Evolutionary conservation across 1,140 invertebrate genomes (phyloP).

Genomic region (Platorchestia sp.): DNA sequence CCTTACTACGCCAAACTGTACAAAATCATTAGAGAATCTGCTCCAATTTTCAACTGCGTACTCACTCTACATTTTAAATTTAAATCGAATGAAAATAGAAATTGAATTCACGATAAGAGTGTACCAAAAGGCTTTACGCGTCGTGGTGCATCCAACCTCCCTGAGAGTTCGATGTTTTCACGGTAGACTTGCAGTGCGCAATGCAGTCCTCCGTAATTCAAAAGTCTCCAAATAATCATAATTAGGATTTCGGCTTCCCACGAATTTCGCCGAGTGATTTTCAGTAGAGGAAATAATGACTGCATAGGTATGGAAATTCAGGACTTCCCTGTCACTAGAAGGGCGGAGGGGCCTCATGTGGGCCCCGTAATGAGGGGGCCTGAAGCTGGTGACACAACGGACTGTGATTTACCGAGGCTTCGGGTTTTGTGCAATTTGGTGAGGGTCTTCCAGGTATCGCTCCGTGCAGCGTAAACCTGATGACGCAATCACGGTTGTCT

Average conservation of each 20-base stretch:
- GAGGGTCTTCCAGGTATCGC: background rate
- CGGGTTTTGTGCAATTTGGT: background rate
- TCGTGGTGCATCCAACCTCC: background rate
- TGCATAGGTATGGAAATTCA: background rate
- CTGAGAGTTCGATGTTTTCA: background rate
- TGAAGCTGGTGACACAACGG: background rate
- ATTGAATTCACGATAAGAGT: background rate
- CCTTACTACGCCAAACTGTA: background rate
- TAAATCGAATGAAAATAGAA: background rate
- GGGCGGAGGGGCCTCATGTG: background rate
- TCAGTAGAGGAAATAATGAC: background rate
- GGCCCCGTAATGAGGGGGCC: background rate
- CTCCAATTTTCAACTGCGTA: background rate
- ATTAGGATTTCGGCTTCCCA: background rate
- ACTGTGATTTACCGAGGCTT: background rate
- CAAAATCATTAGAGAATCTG: background rate
- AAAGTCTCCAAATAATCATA: background rate
- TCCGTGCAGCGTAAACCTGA: background rate
- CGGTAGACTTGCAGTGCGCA: background rate
- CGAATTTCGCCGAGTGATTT: background rate
- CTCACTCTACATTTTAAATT: background rate
- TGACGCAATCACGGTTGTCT: background rate
- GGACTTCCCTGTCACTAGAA: background rate
- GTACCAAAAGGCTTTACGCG: background rate
- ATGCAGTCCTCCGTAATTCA: background rate